Evolutionary conservation across 2,797 vertebrate species (phyloP), one percentile per base, ranked within the genome.

Genomic region (Brotula barbata): DNA sequence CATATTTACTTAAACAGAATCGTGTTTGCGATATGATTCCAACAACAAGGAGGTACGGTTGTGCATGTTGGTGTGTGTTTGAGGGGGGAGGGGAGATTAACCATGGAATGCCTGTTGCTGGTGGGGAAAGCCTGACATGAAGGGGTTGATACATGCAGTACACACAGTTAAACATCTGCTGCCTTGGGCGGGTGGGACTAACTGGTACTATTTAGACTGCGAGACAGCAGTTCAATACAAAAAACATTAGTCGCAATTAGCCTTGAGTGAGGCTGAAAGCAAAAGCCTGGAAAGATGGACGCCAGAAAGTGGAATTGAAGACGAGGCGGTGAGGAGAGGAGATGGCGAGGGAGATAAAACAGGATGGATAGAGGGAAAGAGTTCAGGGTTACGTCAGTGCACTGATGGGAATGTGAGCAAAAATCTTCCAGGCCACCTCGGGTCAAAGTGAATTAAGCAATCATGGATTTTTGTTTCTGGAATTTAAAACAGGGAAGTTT

Each of bases 161-260:
- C 6, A 56, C 53, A 58, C 33, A 64, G 36, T 54, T 64, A 66
- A 68, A 82, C 73, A 78, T 77, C 64, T 75, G 52, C 73, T 67
- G 49, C 54, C 61, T 61, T 50, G 22, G 20, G 57, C 17, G 39
- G 36, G 37, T 34, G 40, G 59, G 41, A 20, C 25, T 37, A 37
- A 58, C 58, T 68, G 58, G 59, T 58, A 22, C 42, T 20, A 21
- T 40, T 37, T 22, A 53, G 65, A 73, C 73, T 52, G 47, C 60
- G 46, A 58, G 69, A 43, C 64, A 55, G 59, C 72, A 70, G 64
- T 58, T 88, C 81, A 84, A 85, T 85, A 80, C 56, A 72, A 83
- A 77, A 81, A 59, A 77, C 84, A 87, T 88, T 86, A 87, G 59
- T 10, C 2, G 58, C 75, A 68, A 83, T 86, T 85, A 87, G 75